Base-by-base conservation (phyloP, 2,888 invertebrate species). In the Teleogryllus oceanicus region DNA sequence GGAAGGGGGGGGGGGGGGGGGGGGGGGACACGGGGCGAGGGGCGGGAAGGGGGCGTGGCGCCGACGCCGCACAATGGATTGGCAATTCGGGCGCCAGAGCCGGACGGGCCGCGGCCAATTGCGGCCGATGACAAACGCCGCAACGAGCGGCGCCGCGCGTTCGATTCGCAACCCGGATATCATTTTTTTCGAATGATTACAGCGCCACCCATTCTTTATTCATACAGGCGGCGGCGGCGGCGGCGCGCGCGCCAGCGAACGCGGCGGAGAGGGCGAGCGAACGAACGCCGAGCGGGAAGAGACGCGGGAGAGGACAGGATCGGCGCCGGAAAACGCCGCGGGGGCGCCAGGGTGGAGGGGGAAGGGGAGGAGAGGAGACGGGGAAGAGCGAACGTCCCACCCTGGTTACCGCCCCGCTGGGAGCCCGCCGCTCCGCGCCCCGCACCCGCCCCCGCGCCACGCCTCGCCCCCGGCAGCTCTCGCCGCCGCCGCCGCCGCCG, bases 61-160 rank as follows among this genome's bases (percentile, higher is more conserved):
- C 62, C 62, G 37, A 37, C 5, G 62, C 62, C 62, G 62, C 62
- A 62, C 62, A 62, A 62, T 62, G 62, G 62, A 62, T 62, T 62
- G 62, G 62, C 62, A 62, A 62, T 62, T 18, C 62, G 16, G 62
- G 62, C 62, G 13, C 62, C 62, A 18, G 62, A 3, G 62, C 16
- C 62, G 62, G 62, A 62, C 62, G 62, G 62, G 62, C 18, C 8
- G 62, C 62, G 62, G 62, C 62, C 51, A 62, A 62, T 62, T 62
- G 62, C 62, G 62, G 62, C 62, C 62, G 62, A 62, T 62, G 62
- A 62, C 62, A 62, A 62, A 62, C 62, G 62, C 62, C 62, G 16
- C 62, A 62, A 62, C 62, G 62, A 62, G 62, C 62, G 18, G 62
- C 62, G 62, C 18, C 18, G 16, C 18, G 62, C 62, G 62, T 62